Conservation (phyloP, 2,888 invertebrate species). For the Leptopilina syphax region DNA sequence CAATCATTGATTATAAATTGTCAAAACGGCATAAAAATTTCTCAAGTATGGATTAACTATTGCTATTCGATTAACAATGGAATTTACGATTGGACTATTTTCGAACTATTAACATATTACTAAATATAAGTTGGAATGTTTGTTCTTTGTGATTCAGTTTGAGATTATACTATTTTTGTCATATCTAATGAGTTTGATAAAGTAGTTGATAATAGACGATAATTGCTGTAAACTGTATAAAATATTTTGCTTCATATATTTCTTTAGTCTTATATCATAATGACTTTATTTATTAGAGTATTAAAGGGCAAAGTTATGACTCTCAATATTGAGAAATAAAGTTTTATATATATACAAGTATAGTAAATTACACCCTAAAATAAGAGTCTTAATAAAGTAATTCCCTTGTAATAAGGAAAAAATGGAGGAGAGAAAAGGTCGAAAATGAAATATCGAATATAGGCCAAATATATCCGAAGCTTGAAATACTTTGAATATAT, state of each 20-base stretch:
- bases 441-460: background rate
- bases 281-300: constrained; percentile 7
- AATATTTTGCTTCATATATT: background rate
- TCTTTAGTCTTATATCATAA: background rate
- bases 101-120: no score
- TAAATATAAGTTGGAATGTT: no score
- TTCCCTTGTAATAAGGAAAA: background rate
- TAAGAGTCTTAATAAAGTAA: constrained; percentile 1
- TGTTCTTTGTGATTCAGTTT: no score
- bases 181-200: no score
- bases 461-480: background rate
- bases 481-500: background rate
- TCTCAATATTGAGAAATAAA: background rate
- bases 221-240: background rate
- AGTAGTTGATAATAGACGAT: background rate
- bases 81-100: no score
- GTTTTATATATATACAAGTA: background rate
- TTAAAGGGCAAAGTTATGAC: background rate
- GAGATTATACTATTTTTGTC: no score
- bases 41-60: no score
- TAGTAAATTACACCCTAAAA: background rate
- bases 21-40: no score
- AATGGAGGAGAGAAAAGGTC: background rate
- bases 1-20: no score
- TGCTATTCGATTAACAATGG: no score